Percentiles rank a stretch among this genome's conserved stretches.
Conservation (phyloP, 2,113 vertebrate species). For the Rattus rattus region DNA sequence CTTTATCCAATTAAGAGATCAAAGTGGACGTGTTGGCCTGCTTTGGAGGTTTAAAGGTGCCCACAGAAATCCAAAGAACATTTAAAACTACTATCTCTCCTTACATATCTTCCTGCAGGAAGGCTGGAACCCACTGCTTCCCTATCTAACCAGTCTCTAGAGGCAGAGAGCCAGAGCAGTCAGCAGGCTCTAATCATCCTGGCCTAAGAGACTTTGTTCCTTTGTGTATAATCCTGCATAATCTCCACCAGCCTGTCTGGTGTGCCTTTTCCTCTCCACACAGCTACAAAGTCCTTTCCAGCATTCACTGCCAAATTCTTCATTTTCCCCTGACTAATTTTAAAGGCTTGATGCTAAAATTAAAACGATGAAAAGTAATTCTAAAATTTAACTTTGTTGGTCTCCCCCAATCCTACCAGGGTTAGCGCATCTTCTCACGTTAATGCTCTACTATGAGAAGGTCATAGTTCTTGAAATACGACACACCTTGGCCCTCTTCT, state of each 20-base stretch:
- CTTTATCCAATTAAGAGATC: slow-evolving; percentile 75
- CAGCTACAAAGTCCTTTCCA: slow-evolving; percentile 19
- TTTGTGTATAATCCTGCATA: not conserved
- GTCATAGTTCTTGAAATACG: not conserved
- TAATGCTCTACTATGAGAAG: slow-evolving; percentile 26
- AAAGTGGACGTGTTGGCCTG: slow-evolving; percentile 65
- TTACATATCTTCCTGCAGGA: not conserved
- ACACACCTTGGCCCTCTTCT: not conserved
- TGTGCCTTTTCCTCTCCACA: slow-evolving; percentile 41
- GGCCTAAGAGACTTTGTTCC: slow-evolving; percentile 56
- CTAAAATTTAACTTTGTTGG: slow-evolving; percentile 60
- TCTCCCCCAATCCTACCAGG: slow-evolving; percentile 21
- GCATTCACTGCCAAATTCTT: slow-evolving; percentile 56
- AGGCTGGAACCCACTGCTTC: not conserved
- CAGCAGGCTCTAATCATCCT: not conserved
- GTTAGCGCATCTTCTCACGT: slow-evolving; percentile 65
- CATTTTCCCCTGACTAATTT: slow-evolving; percentile 50
- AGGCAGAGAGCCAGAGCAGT: slow-evolving; percentile 27
- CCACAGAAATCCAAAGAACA: slow-evolving; percentile 45
- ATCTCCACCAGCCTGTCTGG: slow-evolving; percentile 33
- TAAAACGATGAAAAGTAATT: slow-evolving; percentile 25
- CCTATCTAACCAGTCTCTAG: slow-evolving; percentile 45
- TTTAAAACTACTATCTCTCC: slow-evolving; percentile 42
- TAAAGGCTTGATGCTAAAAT: slow-evolving; percentile 67
- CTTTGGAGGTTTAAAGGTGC: slow-evolving; percentile 62